A percentile compares a stretch with the other conserved stretches of the same genome.
Conservation (phyloP, 2,797 vertebrate genomes). For the Etheostoma nigrum region DNA sequence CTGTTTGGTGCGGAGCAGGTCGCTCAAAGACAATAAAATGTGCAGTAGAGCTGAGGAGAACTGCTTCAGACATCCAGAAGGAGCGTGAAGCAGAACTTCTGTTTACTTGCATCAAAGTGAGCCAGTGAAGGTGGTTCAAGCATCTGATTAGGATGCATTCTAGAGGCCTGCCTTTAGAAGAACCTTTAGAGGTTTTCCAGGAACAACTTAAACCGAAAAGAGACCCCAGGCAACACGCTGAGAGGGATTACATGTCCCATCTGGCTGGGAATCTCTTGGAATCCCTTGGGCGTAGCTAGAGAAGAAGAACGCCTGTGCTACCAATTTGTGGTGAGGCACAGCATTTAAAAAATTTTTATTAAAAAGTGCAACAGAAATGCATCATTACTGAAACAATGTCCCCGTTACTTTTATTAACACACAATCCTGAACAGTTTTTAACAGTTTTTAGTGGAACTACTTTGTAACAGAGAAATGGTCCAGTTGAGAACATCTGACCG, state of each 20-base stretch:
- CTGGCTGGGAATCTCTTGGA: conserved; percentile 15
- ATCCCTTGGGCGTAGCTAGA: conserved; percentile 1
- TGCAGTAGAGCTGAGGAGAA: not conserved
- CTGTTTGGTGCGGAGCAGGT: not conserved
- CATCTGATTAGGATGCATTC: conserved; percentile 4
- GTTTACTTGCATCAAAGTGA: not conserved
- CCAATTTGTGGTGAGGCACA: not conserved
- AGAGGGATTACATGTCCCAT: conserved; percentile 32
- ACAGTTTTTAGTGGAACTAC: not conserved
- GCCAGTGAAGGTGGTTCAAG: not conserved
- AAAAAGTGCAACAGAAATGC: not conserved
- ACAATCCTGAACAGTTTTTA: not conserved
- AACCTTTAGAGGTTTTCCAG: conserved; percentile 10
- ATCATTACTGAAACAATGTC: not conserved
- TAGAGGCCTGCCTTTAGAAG: not conserved
- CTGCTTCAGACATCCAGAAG: conserved; percentile 1
- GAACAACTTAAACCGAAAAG: conserved; percentile 17
- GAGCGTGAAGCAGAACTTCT: not conserved
- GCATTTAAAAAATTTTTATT: not conserved
- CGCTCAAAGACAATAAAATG: not conserved
- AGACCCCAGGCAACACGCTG: not conserved
- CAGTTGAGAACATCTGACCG: not conserved
- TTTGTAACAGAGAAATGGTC: not conserved
- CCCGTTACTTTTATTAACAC: not conserved
- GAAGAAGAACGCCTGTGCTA: not conserved